phyloP scores from a whole-genome alignment of 2,888 invertebrate genomes.

The Nemotelus nigrinus region DNA sequence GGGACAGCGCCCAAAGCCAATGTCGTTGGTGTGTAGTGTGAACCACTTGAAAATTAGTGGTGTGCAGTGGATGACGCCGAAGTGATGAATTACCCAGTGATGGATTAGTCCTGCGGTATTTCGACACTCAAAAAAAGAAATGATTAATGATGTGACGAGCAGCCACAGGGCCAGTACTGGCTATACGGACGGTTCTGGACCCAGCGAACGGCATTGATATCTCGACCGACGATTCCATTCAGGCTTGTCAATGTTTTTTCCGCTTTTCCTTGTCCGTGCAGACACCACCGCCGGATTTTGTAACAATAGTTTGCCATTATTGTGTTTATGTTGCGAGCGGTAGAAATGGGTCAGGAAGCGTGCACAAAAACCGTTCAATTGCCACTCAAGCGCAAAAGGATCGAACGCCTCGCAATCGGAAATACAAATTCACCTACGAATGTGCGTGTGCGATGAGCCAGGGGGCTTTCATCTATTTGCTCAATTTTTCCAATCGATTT shows the following conservation, averaged over 20 bases:
- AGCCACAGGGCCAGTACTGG: background rate
- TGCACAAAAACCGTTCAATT: constrained; percentile 4
- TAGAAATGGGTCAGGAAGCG: background rate
- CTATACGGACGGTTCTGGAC: background rate
- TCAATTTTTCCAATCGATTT: constrained; percentile 38
- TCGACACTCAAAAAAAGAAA: constrained; percentile 45
- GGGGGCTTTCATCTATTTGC: constrained; percentile 8
- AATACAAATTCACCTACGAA: constrained; percentile 8
- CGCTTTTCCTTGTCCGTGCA: constrained; percentile 5
- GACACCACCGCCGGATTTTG: background rate
- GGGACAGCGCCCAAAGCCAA: background rate
- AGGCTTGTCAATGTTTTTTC: constrained; percentile 38
- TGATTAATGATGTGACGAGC: constrained; percentile 43
- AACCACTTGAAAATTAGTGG: constrained; percentile 44
- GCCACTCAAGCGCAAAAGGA: constrained; percentile 32
- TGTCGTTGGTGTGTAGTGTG: background rate
- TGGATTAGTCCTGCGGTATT: constrained; percentile 45
- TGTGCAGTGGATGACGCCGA: constrained; percentile 39
- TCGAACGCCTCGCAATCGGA: constrained; percentile 11
- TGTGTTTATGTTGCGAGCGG: constrained; percentile 4
- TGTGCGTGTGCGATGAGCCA: background rate
- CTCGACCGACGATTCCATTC: constrained; percentile 30
- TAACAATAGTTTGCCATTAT: constrained; percentile 20
- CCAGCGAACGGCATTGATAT: constrained; percentile 17
- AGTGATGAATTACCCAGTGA: constrained; percentile 45